Evolutionary conservation across 2,888 invertebrate genomes (phyloP).

Genomic region (Lamproptera curius): DNA sequence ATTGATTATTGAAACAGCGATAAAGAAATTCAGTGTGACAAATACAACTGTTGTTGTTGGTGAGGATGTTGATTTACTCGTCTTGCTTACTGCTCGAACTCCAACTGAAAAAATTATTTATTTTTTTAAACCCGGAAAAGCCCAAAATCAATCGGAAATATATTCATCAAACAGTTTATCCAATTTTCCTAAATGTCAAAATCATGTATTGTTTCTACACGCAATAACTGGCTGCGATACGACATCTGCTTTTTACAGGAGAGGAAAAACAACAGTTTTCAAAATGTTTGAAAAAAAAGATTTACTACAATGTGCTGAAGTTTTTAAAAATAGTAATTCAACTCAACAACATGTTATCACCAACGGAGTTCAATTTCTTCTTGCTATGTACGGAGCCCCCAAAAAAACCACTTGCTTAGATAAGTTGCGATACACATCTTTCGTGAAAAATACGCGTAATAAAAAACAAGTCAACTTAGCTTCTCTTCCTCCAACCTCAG

Average conservation of each 20-base stretch:
- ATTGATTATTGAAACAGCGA: no score
- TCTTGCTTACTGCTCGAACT: conserved; percentile 29
- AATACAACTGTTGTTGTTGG: conserved; percentile 30
- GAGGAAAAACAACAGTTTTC: not conserved
- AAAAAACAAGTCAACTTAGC: conserved; percentile 20
- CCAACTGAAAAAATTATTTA: conserved; percentile 29
- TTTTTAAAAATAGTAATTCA: no score
- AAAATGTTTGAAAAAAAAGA: conserved; percentile 13
- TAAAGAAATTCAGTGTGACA: conserved; percentile 25
- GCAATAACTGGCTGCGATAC: no score
- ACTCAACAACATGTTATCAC: conserved; percentile 13
- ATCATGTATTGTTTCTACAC: conserved; percentile 20
- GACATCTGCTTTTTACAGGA: no score
- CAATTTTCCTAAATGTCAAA: conserved; percentile 27
- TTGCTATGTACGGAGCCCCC: conserved; percentile 17
- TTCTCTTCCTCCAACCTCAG: conserved; percentile 21
- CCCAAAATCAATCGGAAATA: conserved; percentile 26
- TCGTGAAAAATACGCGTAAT: conserved; percentile 17
- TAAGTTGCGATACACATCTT: conserved; percentile 11
- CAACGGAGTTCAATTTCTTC: conserved; percentile 17
- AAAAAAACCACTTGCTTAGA: conserved; percentile 15
- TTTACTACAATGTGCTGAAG: conserved; percentile 10
- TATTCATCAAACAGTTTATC: conserved; percentile 30
- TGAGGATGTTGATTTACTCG: no score
- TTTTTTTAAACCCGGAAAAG: conserved; percentile 31